Percentiles rank a stretch among this genome's conserved stretches.
Evolutionary conservation across 2,797 vertebrate species (phyloP).

Genomic region (Premnoplex brunnescens): DNA sequence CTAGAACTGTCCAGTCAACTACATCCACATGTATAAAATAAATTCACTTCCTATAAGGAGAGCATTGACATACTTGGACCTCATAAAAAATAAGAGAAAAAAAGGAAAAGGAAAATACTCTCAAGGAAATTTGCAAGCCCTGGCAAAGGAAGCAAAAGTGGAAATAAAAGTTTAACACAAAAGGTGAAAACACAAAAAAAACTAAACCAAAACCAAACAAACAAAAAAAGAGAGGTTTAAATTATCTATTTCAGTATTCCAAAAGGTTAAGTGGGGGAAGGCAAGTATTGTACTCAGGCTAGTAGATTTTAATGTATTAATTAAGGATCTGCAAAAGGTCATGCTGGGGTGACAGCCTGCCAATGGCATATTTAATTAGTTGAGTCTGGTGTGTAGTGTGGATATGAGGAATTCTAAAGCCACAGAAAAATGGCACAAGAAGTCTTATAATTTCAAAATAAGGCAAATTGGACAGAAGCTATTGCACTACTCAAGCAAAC

Average conservation of each 20-base stretch:
- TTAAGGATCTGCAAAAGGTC: background rate
- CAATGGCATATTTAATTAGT: background rate
- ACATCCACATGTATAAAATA: background rate
- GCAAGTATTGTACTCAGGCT: background rate
- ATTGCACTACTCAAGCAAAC: background rate
- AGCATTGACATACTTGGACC: background rate
- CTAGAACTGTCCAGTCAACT: background rate
- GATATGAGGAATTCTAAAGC: background rate
- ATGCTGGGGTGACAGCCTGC: background rate
- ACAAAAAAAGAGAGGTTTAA: background rate
- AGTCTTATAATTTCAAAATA: background rate
- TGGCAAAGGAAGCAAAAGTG: background rate
- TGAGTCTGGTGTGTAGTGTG: background rate
- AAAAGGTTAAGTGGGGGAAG: background rate
- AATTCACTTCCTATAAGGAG: background rate
- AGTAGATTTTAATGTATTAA: background rate
- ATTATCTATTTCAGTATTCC: background rate
- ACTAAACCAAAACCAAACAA: background rate
- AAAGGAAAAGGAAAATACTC: background rate
- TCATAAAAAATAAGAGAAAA: background rate
- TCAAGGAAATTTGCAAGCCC: background rate
- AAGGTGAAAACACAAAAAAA: background rate
- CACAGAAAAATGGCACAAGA: background rate
- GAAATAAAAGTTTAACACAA: background rate
- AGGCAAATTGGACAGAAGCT: background rate